Conservation (phyloP, 2,113 vertebrate species). For the Rhinoptilus africanus region DNA sequence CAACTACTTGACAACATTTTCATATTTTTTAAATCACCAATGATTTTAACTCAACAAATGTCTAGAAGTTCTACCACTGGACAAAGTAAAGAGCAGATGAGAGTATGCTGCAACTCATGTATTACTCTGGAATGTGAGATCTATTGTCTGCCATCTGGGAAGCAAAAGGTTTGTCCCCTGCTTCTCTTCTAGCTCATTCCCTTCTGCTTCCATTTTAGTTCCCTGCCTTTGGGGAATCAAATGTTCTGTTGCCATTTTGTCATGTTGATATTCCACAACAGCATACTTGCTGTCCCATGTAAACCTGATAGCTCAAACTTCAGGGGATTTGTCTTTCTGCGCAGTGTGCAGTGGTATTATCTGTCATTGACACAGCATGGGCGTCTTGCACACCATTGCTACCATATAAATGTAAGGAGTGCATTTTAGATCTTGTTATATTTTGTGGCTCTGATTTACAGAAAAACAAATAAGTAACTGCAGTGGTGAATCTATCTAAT, state of each 20-base stretch:
- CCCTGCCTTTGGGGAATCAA: background rate
- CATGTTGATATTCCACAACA: background rate
- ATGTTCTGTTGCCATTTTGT: background rate
- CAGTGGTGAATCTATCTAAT: background rate
- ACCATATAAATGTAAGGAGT: background rate
- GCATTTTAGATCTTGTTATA: background rate
- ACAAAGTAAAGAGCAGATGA: background rate
- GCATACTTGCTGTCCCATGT: fast-evolving
- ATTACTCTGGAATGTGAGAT: background rate
- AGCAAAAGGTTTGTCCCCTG: background rate
- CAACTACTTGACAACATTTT: background rate
- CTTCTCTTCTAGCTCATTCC: background rate
- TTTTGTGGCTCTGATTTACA: background rate
- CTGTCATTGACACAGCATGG: background rate
- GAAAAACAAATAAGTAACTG: background rate
- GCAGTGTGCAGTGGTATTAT: background rate
- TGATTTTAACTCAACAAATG: background rate
- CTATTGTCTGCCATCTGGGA: background rate
- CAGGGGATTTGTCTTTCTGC: background rate
- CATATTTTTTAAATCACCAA: background rate
- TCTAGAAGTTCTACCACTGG: background rate
- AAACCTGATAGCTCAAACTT: background rate
- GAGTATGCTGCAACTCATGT: background rate
- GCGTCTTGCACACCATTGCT: background rate
- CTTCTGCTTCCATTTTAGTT: background rate